Evolutionary conservation across 2,113 vertebrate species (phyloP).

Genomic region (Garra rufa): DNA sequence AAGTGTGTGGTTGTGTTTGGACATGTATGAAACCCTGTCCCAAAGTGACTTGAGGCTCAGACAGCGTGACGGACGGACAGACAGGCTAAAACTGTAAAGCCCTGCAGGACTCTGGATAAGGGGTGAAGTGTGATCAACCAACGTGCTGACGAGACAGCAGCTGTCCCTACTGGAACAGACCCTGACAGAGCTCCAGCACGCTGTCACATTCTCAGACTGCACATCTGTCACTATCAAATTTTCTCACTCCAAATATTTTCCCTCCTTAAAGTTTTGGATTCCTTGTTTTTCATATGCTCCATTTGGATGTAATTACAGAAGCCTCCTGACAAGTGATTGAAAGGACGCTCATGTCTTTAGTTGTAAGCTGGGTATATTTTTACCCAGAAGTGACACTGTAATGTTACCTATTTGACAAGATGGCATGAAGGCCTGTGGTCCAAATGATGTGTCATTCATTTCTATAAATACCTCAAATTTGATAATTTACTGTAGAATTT

Average conservation of each 20-base stretch:
- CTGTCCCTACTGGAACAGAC: slow-evolving; percentile 60
- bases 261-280: slow-evolving; percentile 38
- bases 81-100: slow-evolving; percentile 52
- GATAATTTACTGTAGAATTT: background rate
- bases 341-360: background rate
- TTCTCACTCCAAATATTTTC: slow-evolving; percentile 38
- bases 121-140: slow-evolving; percentile 42
- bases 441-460: background rate
- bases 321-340: slow-evolving; percentile 10
- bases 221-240: slow-evolving; percentile 67
- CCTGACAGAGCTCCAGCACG: background rate
- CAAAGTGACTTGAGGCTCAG: slow-evolving; percentile 50
- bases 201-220: slow-evolving; percentile 66
- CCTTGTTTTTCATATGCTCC: slow-evolving; percentile 26
- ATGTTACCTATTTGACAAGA: background rate
- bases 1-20: slow-evolving; percentile 47
- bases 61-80: slow-evolving; percentile 65
- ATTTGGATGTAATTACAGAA: slow-evolving; percentile 27
- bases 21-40: slow-evolving; percentile 43
- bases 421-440: background rate
- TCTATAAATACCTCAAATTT: slow-evolving; percentile 17
- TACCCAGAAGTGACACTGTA: background rate
- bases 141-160: slow-evolving; percentile 64
- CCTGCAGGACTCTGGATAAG: slow-evolving; percentile 54
- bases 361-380: background rate